Evolutionary conservation across 2,113 vertebrate species (phyloP), one percentile per base, ranked within the genome.

Genomic region (Hippotragus niger): DNA sequence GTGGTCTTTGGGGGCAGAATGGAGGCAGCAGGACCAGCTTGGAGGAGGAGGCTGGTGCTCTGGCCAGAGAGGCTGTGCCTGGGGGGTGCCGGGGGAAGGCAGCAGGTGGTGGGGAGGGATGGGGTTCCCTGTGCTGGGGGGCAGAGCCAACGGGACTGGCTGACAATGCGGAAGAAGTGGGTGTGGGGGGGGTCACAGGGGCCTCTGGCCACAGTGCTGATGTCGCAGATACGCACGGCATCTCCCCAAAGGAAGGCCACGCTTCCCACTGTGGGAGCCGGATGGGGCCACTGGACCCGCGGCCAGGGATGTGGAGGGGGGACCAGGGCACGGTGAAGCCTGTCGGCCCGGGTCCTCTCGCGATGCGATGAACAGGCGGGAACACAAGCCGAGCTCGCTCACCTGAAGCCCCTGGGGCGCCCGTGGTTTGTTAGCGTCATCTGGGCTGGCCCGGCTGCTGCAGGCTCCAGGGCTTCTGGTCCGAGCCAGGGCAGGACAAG

Each of bases 401-500:
- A 2, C 6, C 11, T 2, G 1, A 9, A 33, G 27, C 13, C 4
- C 14, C 2, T 7, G 67, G 58, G 36, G 29, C 1, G 5, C 1
- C 1, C 1, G 1, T 2, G 31, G 53, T 3, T 10, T 2, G 47
- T 7, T 1, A 7, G 55, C 10, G 0, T 7, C 3, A 17, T 7
- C 23, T 2, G 21, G 23, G 29, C 21, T 25, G 11, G 1, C 47
- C 57, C 7, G 29, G 33, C 29, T 0, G 4, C 19, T 5, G 2
- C 9, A 6, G n/a, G n/a, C 45, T 17, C 64, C 25, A 3, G 15
- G n/a, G 45, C 33, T n/a, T 53, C 36, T 25, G 67, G 43, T 87
- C n/a, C 7, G 29, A 76, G 50, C 10, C 1, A n/a, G 2, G 45
- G 57, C n/a, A 55, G 74, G 85, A 27, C 1, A 6, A 25, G n/a